phyloP scores from a whole-genome alignment of 2,797 vertebrate species.

The Tokudaia muenninki region DNA sequence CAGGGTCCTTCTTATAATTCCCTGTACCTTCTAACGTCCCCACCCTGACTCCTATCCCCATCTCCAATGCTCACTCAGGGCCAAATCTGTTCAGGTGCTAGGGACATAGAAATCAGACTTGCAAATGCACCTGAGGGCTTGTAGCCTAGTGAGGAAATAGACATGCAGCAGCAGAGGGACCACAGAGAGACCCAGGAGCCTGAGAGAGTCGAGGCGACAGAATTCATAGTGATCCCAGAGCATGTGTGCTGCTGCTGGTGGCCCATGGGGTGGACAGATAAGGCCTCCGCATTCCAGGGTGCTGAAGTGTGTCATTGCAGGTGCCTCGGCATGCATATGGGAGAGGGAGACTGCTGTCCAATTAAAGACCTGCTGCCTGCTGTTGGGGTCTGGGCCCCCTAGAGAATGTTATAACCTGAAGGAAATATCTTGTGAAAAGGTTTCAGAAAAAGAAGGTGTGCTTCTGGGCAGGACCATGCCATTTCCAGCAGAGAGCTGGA shows the following conservation, averaged over 20 bases:
- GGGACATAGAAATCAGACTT: not conserved
- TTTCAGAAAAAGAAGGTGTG: not conserved
- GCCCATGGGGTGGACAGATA: not conserved
- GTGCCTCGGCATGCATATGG: not conserved
- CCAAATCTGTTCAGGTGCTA: not conserved
- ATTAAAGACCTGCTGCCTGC: conserved; percentile 50
- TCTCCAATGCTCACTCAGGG: not conserved
- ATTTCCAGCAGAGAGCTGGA: conserved; percentile 13
- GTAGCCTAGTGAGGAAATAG: not conserved
- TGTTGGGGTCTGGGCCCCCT: not conserved
- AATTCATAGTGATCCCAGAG: not conserved
- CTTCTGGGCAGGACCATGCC: not conserved
- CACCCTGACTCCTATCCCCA: not conserved
- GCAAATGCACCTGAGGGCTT: not conserved
- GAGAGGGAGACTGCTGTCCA: not conserved
- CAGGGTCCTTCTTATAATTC: not conserved
- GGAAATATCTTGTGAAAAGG: not conserved
- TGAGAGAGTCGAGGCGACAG: not conserved
- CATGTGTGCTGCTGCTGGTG: not conserved
- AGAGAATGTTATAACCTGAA: not conserved
- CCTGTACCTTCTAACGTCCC: not conserved
- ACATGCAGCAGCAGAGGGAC: not conserved
- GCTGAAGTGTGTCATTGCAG: not conserved
- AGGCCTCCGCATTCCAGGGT: not conserved
- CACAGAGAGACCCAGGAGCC: not conserved